Evolutionary conservation across 1,140 invertebrate genomes (phyloP), one percentile per base, ranked within the genome.

Genomic region (Zeugodacus cucurbitae): DNA sequence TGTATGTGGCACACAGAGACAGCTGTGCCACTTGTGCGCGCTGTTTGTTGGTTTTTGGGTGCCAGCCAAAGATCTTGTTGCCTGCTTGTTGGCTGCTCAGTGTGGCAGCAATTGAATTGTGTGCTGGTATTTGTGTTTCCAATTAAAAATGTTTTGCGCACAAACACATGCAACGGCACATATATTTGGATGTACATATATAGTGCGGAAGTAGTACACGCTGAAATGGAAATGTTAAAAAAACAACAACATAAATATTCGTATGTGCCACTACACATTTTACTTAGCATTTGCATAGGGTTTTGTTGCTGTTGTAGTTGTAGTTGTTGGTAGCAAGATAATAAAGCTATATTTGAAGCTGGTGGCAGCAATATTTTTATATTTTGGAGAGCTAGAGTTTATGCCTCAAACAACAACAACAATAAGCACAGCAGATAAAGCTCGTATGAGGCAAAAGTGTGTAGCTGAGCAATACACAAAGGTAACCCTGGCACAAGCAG

Each of bases 81-180:
- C 34, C 34, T 74, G 67, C 67, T 37, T 70, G 64, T 70, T 70
- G 64, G 8, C 41, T 70, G 64, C 64, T 20, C 34, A 22, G 34
- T 37, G 67, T 74, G 17, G 34, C 34, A 74, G 67, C 67, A 37
- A 37, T 74, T 74, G 67, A 74, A 74, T 74, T 74, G 67, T 74
- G 67, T 74, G 34, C 34, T 41, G 34, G 67, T 74, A 74, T 74
- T 74, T 74, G 67, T 74, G 67, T 41, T 74, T 74, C 67, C 67
- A 74, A 74, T 74, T 74, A 74, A 74, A 41, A 74, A 74, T 74
- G n/a, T n/a, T n/a, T n/a, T 17, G 20, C 4, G 14, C 67, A 37
- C 34, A 37, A 37, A 37, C 67, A 22, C 20, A 22, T 34, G 17
- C 67, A 41, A 20, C 34, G 34, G 34, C 34, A 74, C 41, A 74